These are phyloP conservation scores for Furcifer pardalis DNA, from an alignment of 2,797 vertebrate genomes.

Conservation along the genomic window DNA sequence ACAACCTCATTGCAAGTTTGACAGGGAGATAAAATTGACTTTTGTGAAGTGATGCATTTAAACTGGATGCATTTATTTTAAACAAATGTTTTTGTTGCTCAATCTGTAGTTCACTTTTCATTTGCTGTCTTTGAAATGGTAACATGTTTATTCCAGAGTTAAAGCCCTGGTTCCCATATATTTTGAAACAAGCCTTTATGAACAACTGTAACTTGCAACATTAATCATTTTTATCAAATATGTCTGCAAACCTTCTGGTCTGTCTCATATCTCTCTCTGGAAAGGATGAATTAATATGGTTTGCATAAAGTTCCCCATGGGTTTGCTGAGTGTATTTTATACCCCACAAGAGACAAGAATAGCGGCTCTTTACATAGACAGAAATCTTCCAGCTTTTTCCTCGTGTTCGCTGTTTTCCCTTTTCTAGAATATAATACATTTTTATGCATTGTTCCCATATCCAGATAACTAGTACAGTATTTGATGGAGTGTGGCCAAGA, in stretches of 20 bases:
- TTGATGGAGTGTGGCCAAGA: neutral
- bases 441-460: neutral
- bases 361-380: neutral
- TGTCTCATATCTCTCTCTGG: neutral
- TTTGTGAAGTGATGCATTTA: neutral
- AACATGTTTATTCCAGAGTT: neutral
- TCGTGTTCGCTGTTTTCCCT: conserved; percentile 27
- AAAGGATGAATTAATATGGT: neutral
- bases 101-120: neutral
- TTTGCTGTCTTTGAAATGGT: neutral
- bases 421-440: neutral
- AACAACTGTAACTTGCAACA: neutral
- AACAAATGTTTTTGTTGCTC: neutral
- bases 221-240: neutral
- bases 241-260: neutral
- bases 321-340: neutral
- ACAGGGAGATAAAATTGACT: neutral
- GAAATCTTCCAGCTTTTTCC: neutral
- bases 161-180: neutral
- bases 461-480: neutral
- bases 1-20: neutral
- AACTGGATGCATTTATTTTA: neutral
- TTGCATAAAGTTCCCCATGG: neutral
- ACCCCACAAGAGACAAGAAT: neutral
- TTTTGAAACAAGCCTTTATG: neutral